phyloP scores from a whole-genome alignment of 2,113 vertebrate species.

The human region DNA sequence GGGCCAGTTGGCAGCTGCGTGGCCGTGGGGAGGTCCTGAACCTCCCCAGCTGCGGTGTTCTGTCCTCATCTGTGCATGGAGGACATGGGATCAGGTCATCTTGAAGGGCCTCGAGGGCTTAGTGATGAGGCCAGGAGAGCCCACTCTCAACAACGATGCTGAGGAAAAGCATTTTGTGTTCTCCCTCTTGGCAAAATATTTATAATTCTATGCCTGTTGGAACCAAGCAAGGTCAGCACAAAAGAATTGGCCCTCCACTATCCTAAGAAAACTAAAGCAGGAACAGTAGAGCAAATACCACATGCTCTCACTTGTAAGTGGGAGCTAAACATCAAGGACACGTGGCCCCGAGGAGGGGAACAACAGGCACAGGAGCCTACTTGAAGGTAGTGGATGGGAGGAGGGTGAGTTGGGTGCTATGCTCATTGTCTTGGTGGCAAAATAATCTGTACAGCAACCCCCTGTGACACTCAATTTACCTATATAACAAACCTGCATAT shows the following conservation, averaged over 20 bases:
- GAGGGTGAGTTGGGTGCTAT: too few species aligned
- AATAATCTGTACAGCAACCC: too few species aligned
- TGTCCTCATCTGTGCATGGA: neutral
- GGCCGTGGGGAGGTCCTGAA: neutral
- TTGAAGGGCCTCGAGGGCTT: neutral
- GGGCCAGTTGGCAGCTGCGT: rapidly evolving
- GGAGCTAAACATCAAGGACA: too few species aligned
- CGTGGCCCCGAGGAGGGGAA: too few species aligned
- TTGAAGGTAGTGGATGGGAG: too few species aligned
- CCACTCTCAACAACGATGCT: neutral
- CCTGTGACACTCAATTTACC: too few species aligned
- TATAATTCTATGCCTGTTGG: neutral
- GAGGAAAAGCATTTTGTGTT: neutral
- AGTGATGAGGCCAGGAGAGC: neutral
- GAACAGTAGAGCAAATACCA: too few species aligned
- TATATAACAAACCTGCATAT: too few species aligned
- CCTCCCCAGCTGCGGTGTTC: neutral
- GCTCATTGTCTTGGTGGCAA: too few species aligned
- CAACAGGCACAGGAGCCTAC: too few species aligned
- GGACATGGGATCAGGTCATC: neutral
- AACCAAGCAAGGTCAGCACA: neutral
- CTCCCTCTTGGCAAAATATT: neutral
- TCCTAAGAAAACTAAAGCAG: too few species aligned
- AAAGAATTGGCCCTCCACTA: neutral
- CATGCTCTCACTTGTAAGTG: too few species aligned